Evolutionary conservation across 2,888 invertebrate genomes (phyloP), one percentile per base, ranked within the genome.

Genomic region (Encarsia formosa): DNA sequence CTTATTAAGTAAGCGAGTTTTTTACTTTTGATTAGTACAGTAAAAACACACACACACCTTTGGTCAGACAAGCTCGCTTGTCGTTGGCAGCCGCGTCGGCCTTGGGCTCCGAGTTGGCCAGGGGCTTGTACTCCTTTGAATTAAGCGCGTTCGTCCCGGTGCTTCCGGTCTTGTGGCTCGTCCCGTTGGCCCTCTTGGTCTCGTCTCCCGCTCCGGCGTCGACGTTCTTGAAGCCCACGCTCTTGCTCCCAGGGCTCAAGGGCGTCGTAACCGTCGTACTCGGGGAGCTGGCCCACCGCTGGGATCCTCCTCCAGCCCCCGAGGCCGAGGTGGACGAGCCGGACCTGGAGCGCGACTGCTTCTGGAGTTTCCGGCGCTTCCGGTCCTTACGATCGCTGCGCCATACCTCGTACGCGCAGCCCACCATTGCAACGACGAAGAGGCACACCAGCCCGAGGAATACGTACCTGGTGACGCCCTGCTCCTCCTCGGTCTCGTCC

Each of bases 371-470:
- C 24, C 60, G 55, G 18, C 67, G 65, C 42, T 64, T 70, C 37
- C 71, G 63, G 52, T 69, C 68, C 43, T 71, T 67, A 26, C 70
- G 56, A 6, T 72, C 67, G 52, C 68, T 69, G 16, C 72, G 61
- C 61, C 79, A 76, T 40, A 85, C 81, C 63, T 89, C 91, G 64
- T 88, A 87, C 43, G 79, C 74, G 58, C 85, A 81, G 54, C 82
- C 82, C 51, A 86, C 70, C 11, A 83, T 81, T 65, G 84, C 86
- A 16, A 86, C 75, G 35, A 88, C 77, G 68, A 91, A 88, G 55
- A 91, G 78, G 32, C 85, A 81, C 31, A 87, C 85, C 38, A 91
- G 78, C 2, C 85, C 84, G 59, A 91, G 85, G 65, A 92, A 90
- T 52, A 91, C 81, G 61, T 90, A 85, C 76, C 87, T 85, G 1